Percentiles rank a stretch among this genome's conserved stretches.
Evolutionary conservation across 2,888 invertebrate species (phyloP).

Genomic region (Sarcophaga variegata): DNA sequence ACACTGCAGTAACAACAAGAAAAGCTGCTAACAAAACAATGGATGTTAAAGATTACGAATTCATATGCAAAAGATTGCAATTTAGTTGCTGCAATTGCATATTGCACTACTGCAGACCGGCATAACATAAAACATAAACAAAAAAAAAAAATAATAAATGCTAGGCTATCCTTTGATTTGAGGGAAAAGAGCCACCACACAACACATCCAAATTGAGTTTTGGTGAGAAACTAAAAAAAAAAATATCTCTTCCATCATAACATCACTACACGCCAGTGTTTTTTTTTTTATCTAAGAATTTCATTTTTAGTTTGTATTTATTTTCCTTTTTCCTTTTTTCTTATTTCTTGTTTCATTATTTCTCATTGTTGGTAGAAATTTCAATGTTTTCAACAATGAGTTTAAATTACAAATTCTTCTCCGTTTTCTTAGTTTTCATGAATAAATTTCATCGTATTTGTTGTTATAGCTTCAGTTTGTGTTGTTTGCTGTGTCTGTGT

Average conservation of each 20-base stretch:
- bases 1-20: not conserved
- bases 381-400: not conserved
- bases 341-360: not conserved
- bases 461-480: conserved; percentile 1
- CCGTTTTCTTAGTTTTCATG: conserved; percentile 23
- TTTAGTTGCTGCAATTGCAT: conserved; percentile 7
- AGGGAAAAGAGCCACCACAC: not conserved
- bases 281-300: not conserved
- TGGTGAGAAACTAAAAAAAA: not conserved
- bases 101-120: not conserved
- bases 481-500: not conserved
- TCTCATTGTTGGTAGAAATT: not conserved
- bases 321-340: conserved; percentile 12
- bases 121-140: not conserved
- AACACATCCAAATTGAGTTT: not conserved
- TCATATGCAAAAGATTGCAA: conserved; percentile 35
- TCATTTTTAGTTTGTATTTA: not conserved
- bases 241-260: not conserved
- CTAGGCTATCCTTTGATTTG: not conserved
- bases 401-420: conserved; percentile 22
- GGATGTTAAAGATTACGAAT: conserved; percentile 17
- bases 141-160: not conserved
- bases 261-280: not conserved
- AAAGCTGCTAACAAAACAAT: not conserved
- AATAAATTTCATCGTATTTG: conserved; percentile 47